A percentile compares a stretch with the other conserved stretches of the same genome.
These are phyloP conservation scores for Trinectes maculatus DNA, from an alignment of 2,113 vertebrate species.

Conservation along the genomic window DNA sequence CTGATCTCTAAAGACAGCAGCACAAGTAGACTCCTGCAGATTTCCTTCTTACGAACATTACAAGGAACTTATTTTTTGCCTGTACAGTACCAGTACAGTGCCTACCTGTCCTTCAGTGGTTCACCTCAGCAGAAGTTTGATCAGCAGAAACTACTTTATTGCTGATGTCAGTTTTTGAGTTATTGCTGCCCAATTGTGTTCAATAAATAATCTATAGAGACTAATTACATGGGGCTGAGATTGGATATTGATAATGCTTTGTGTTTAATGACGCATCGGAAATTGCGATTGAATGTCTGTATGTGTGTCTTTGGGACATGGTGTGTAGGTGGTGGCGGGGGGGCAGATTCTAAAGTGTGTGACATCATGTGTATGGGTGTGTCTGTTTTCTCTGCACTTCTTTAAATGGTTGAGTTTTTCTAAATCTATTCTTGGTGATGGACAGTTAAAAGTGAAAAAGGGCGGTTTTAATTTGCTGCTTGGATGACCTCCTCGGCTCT, in stretches of 20 bases:
- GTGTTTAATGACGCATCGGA: constrained; percentile 53
- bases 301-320: constrained; percentile 7
- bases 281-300: constrained; percentile 24
- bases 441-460: constrained; percentile 75
- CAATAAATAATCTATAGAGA: constrained; percentile 69
- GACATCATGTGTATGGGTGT: constrained; percentile 38
- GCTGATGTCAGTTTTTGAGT: constrained; percentile 60
- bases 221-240: constrained; percentile 67
- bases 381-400: constrained; percentile 34
- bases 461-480: constrained; percentile 78
- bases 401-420: constrained; percentile 39
- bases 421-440: constrained; percentile 65
- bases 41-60: constrained; percentile 9
- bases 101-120: constrained; percentile 6
- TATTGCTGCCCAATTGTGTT: constrained; percentile 56
- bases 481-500: constrained; percentile 67
- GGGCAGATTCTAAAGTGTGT: constrained; percentile 7
- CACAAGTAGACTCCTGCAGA: constrained; percentile 11
- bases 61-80: constrained; percentile 16
- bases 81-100: background rate
- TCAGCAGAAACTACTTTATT: constrained; percentile 61
- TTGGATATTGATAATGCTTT: constrained; percentile 64
- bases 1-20: constrained; percentile 5
- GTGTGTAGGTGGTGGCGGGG: background rate
- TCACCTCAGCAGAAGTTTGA: constrained; percentile 35